Evolutionary conservation across 2,888 invertebrate species (phyloP), one percentile per base, ranked within the genome.

Genomic region (Meghimatium bilineatum): DNA sequence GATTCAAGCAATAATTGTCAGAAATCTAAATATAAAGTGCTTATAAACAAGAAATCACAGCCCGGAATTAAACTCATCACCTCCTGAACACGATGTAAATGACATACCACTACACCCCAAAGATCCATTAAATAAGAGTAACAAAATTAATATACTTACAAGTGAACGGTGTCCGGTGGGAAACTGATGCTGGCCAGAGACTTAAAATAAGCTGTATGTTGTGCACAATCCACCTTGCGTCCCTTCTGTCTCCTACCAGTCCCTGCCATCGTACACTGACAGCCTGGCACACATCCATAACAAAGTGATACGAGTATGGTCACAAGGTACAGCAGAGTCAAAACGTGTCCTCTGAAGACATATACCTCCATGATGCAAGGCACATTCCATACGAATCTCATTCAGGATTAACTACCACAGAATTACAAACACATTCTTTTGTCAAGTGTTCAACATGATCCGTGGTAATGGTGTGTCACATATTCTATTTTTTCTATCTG

Each of bases 211-310:
- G 87, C 88, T 12, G 87, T 86, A 38, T 89, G 89, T 71, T 89
- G 87, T 36, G 88, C 87, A 83, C 90, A 90, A 74, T 88, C 87
- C 17, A 90, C 89, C 82, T 89, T 90, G 20, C 89, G 86, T 29
- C 89, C 90, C 49, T 82, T 86, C 49, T 84, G 83, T 60, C 80
- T 83, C 79, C 85, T 86, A 14, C 69, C 82, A 60, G 85, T 72
- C 23, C 85, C 85, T 56, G 86, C 83, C 82, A 86, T 85, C 34
- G 87, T 86, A 67, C 87, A 87, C 82, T 86, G 85, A 71, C 87
- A 87, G 38, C 86, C 72, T 34, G 82, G 69, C 14, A 77, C 82
- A 82, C 82, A 82, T 14, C 44, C 76, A 76, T 72, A 23, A 38
- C 82, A 52, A 20, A 66, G 49, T 49, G 69, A 67, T 8, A 69